Conservation (phyloP, 2,113 vertebrate species). For the Nansenia antarctica region DNA sequence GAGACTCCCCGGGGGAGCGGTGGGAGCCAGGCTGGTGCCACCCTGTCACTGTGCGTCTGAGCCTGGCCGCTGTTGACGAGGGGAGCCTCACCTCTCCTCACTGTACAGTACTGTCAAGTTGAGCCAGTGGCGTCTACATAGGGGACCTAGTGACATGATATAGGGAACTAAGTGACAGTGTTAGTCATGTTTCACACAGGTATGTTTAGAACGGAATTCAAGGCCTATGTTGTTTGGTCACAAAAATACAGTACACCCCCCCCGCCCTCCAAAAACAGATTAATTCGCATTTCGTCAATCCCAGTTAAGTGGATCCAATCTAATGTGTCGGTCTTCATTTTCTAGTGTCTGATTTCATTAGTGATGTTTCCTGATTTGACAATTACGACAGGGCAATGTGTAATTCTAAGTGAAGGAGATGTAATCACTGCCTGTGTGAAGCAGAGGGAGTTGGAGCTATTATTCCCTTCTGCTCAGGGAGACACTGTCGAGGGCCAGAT, state of each 20-base stretch:
- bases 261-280: too few relatives aligned
- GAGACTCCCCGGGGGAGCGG: constrained; percentile 18
- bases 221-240: constrained; percentile 22
- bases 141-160: too few relatives aligned
- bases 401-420: constrained; percentile 66
- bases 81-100: neutral
- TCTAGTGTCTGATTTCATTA: constrained; percentile 47
- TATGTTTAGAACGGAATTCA: too few relatives aligned
- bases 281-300: constrained; percentile 40
- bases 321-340: constrained; percentile 43
- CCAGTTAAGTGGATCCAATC: constrained; percentile 51
- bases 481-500: constrained; percentile 18
- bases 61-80: neutral
- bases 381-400: constrained; percentile 37
- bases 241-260: constrained; percentile 2
- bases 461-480: constrained; percentile 29
- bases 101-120: neutral
- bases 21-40: constrained; percentile 30
- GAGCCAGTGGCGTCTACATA: too few relatives aligned
- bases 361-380: constrained; percentile 45
- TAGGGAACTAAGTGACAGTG: too few relatives aligned
- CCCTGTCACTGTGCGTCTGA: constrained; percentile 6
- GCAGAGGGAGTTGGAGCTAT: constrained; percentile 40
- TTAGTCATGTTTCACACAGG: too few relatives aligned
- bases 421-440: constrained; percentile 61